Percentiles rank a stretch among this genome's conserved stretches.
phyloP scores from a whole-genome alignment of 53 echinoderm and acorn worm species.

The Apostichopus leukothele region DNA sequence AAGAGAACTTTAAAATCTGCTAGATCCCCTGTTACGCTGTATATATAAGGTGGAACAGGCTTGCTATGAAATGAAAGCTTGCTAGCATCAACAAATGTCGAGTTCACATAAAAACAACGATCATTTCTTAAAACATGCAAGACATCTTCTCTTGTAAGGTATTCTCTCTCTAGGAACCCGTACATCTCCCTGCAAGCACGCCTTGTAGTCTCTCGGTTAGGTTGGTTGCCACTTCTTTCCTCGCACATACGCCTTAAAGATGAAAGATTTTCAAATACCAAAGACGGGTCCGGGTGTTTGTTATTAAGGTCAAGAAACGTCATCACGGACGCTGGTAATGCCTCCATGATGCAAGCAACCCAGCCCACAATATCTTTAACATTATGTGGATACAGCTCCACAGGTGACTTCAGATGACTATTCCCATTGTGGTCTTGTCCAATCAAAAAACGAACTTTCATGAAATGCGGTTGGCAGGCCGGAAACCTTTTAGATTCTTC shows the following conservation, averaged over 20 bases:
- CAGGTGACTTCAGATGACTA: neutral
- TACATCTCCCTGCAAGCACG: constrained; percentile 43
- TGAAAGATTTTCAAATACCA: constrained; percentile 50
- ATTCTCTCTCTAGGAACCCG: constrained; percentile 3
- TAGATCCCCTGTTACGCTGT: constrained; percentile 4
- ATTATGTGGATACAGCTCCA: constrained; percentile 13
- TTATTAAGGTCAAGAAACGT: constrained; percentile 39
- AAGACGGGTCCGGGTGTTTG: constrained; percentile 26
- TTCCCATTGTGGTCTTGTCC: neutral
- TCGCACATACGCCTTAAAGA: neutral
- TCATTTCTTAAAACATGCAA: neutral
- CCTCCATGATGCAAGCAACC: constrained; percentile 16
- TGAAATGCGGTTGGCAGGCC: neutral
- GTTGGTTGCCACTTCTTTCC: neutral
- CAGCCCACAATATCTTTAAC: constrained; percentile 36
- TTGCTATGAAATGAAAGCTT: neutral
- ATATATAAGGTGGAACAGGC: constrained; percentile 48
- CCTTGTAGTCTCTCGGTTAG: neutral
- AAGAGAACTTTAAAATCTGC: constrained; percentile 4
- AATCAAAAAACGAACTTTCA: neutral
- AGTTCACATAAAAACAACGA: constrained; percentile 29
- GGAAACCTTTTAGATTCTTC: neutral
- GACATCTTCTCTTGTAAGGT: neutral
- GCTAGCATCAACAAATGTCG: constrained; percentile 26
- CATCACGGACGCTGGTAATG: neutral